Evolutionary conservation across 2,797 vertebrate genomes (phyloP), one percentile per base, ranked within the genome.

Genomic region (Holocentrus rufus): DNA sequence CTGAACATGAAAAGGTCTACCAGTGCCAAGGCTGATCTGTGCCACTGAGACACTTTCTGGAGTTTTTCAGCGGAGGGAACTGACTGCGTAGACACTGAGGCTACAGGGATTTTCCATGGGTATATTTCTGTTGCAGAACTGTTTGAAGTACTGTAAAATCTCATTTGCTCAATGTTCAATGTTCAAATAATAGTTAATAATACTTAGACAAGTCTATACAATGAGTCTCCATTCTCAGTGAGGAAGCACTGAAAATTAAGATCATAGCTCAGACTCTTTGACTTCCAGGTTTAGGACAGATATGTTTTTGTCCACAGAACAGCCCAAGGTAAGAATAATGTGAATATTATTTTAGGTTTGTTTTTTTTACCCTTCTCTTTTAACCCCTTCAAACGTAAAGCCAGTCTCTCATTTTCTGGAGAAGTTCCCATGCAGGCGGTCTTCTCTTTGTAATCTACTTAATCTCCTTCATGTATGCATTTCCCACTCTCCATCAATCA

Each of bases 101-200:
- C 46, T 69, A 59, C 62, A 42, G 68, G 69, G 69, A 62, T 47
- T 77, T 75, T 81, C 67, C 31, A 66, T 56, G 66, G 13, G 55
- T 65, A 27, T 42, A 57, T 53, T 70, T 72, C 46, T 68, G 31
- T 64, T 65, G 56, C 58, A 67, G 39, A 23, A 66, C 47, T 42
- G 15, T 55, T 64, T 69, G 56, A 56, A 18, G 5, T 61, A 27
- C 39, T 25, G 39, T 81, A 65, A 84, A 80, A 77, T 69, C 54
- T 34, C 44, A 71, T 84, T 76, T 55, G 18, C 56, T 69, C 70
- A 61, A n/a, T n/a, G n/a, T n/a, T 83, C 77, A 74, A 84, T 72
- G 64, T 73, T 82, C 20, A 69, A 76, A 66, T 54, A 27, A 54
- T 54, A 7, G 31, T 34, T 34, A 34, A 34, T 34, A 34, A 34